A percentile compares a stretch with the other conserved stretches of the same genome.
phyloP scores from a whole-genome alignment of 1,140 invertebrate species.

The Pseudomyrmex pallidus region DNA sequence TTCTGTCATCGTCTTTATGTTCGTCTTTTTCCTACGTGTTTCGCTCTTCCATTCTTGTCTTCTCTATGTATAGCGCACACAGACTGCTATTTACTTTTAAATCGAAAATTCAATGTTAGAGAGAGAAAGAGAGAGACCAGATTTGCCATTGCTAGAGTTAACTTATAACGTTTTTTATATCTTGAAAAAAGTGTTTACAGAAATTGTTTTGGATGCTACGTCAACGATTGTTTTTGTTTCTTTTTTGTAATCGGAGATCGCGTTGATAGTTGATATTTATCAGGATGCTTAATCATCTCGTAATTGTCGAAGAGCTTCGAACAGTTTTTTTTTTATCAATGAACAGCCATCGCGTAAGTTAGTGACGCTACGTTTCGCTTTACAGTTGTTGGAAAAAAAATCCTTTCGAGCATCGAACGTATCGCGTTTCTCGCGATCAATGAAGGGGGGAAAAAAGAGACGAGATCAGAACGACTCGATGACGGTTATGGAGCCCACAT shows the following conservation, averaged over 20 bases:
- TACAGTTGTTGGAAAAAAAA: neutral
- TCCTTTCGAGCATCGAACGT: neutral
- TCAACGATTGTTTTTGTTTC: too few species aligned
- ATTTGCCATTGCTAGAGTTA: too few species aligned
- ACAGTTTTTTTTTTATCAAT: too few species aligned
- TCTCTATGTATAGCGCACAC: conserved; percentile 18
- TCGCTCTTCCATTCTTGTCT: conserved; percentile 29
- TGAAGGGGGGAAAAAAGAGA: conserved; percentile 27
- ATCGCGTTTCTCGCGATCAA: conserved; percentile 63
- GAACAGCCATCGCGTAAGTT: too few species aligned
- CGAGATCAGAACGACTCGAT: conserved; percentile 22
- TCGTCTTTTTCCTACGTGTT: conserved; percentile 17
- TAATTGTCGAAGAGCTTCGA: too few species aligned
- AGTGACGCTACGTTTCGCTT: too few species aligned
- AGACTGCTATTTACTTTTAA: neutral
- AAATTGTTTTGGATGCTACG: too few species aligned
- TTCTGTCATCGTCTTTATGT: conserved; percentile 28
- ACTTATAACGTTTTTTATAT: neutral
- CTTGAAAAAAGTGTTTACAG: neutral
- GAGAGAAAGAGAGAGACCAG: too few species aligned
- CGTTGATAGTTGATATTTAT: too few species aligned
- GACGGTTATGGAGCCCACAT: conserved; percentile 57
- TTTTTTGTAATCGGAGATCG: too few species aligned
- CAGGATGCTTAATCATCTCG: too few species aligned
- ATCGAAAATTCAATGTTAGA: conserved; percentile 5